A percentile compares a stretch with the other conserved stretches of the same genome.
These are phyloP conservation scores for Rutilus rutilus DNA, from an alignment of 2,113 vertebrate species.

Conservation along the genomic window DNA sequence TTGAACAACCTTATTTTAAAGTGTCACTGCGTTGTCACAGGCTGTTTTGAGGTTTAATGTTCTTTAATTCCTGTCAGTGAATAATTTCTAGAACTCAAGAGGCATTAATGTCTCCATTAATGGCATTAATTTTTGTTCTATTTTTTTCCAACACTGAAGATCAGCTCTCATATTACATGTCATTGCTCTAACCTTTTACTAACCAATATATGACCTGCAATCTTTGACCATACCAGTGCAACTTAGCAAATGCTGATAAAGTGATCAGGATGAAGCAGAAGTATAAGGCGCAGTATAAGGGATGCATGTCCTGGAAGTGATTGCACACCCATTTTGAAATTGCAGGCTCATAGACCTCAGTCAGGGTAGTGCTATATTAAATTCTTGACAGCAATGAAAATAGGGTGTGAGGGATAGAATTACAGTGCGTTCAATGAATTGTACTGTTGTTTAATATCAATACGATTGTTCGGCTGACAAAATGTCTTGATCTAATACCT, in stretches of 20 bases:
- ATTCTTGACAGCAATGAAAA: too few relatives aligned
- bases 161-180: constrained; percentile 7
- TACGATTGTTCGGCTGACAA: too few relatives aligned
- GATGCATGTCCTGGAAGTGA: background rate
- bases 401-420: too few relatives aligned
- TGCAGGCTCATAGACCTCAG: background rate
- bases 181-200: constrained; percentile 29
- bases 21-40: background rate
- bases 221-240: background rate
- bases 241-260: background rate
- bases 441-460: too few relatives aligned
- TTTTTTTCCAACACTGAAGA: constrained; percentile 14
- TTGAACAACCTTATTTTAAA: background rate
- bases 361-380: too few relatives aligned
- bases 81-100: constrained; percentile 6
- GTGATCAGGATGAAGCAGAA: constrained; percentile 11
- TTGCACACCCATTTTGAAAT: background rate
- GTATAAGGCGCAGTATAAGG: background rate
- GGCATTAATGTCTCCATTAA: constrained; percentile 26
- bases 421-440: too few relatives aligned
- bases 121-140: constrained; percentile 9
- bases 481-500: too few relatives aligned
- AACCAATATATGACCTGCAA: constrained; percentile 1
- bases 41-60: background rate
- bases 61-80: background rate